Conservation (phyloP, 2,797 vertebrate genomes). For the Kryptopterus vitreolus region DNA sequence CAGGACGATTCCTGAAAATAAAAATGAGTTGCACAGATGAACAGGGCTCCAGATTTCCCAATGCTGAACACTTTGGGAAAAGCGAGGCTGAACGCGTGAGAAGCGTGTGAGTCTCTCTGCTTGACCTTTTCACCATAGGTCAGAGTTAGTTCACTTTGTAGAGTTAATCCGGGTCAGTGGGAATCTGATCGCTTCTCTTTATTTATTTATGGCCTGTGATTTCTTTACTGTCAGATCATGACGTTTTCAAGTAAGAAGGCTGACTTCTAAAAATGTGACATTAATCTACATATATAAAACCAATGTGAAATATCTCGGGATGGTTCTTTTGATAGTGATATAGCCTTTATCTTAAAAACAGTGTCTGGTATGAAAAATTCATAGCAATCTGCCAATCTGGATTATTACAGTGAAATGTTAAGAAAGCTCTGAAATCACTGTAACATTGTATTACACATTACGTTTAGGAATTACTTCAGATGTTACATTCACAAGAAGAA, state of each 20-base stretch:
- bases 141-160: constrained; percentile 5
- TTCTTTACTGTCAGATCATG: not conserved
- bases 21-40: constrained; percentile 37
- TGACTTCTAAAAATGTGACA: not conserved
- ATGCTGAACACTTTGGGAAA: constrained; percentile 14
- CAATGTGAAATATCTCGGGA: not conserved
- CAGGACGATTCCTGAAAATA: constrained; percentile 15
- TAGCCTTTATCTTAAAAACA: not conserved
- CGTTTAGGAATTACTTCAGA: not conserved
- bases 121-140: constrained; percentile 1
- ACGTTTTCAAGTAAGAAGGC: not conserved
- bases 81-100: not conserved
- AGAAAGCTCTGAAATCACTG: not conserved
- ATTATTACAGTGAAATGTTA: not conserved
- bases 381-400: not conserved
- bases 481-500: not conserved
- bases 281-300: not conserved
- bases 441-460: not conserved
- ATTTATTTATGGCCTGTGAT: not conserved
- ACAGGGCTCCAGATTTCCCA: not conserved
- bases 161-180: not conserved
- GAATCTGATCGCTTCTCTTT: not conserved
- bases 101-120: constrained; percentile 9
- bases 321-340: not conserved
- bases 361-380: not conserved